A percentile compares a stretch with the other conserved stretches of the same genome.
Evolutionary conservation across 1,140 invertebrate species (phyloP).

Genomic region (Sminthurides bifidus): DNA sequence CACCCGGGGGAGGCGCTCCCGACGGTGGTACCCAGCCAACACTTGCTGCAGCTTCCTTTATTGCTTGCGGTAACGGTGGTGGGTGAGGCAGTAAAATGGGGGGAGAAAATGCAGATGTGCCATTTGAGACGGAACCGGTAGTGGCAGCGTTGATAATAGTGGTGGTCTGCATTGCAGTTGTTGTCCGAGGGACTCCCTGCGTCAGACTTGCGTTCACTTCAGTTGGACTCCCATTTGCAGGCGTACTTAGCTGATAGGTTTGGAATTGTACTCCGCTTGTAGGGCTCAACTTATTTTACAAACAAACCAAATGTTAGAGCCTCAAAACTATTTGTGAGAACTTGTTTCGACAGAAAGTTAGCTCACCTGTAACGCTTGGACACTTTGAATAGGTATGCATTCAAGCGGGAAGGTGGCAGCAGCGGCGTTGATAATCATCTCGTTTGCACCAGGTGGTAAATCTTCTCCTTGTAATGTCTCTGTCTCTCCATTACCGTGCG

Average conservation of each 20-base stretch:
- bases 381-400: conserved; percentile 22
- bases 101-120: background rate
- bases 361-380: conserved; percentile 12
- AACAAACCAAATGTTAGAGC: background rate
- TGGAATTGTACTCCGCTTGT: conserved; percentile 24
- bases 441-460: conserved; percentile 27
- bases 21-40: conserved; percentile 20
- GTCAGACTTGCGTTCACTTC: background rate
- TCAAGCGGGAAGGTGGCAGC: conserved; percentile 28
- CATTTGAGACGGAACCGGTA: background rate
- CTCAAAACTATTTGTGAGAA: background rate
- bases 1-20: conserved; percentile 23
- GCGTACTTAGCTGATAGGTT: conserved; percentile 19
- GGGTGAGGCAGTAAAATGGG: background rate
- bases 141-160: conserved; percentile 13
- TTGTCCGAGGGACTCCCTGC: conserved; percentile 5
- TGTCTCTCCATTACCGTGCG: conserved; percentile 29
- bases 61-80: background rate
- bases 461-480: conserved; percentile 31
- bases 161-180: conserved; percentile 27
- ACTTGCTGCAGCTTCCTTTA: conserved; percentile 7
- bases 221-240: background rate
- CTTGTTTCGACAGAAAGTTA: background rate
- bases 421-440: conserved; percentile 28
- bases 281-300: conserved; percentile 15